Evolutionary conservation across 2,888 invertebrate species (phyloP), one percentile per base, ranked within the genome.

Genomic region (Nymphalis c-album): DNA sequence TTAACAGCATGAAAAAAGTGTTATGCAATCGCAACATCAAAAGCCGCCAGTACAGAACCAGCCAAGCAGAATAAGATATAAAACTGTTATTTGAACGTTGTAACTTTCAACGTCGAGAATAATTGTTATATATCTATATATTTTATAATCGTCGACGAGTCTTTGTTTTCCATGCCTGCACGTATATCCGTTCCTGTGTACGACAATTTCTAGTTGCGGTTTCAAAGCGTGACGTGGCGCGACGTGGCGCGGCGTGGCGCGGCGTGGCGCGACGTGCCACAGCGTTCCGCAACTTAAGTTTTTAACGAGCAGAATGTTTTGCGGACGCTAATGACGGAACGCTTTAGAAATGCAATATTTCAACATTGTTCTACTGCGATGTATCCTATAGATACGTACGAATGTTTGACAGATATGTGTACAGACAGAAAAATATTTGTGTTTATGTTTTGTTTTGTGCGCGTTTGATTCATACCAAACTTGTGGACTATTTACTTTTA

Each of bases 231-330:
- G n/a, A 10, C 18, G 40, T n/a, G 17, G 35, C 35, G n/a, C 57
- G 8, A n/a, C 57, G 40, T n/a, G 8, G 40, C 57, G 55, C 55
- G n/a, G n/a, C 7, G 55, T 31, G 7, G 35, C 45, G 10, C 62
- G 20, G 35, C 59, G 22, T 53, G 7, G 55, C 55, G 17, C 35
- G 18, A 13, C 35, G 57, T 31, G 31, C 8, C 40, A 40, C 35
- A 40, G 10, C 35, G 35, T n/a, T 57, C 40, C 31, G 26, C 53
- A 20, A 60, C 60, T 55, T 66, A 60, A n/a, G 55, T 55, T 66
- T 57, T 66, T 66, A 66, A 66, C 60, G 65, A 66, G 60, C 64
- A 53, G 46, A 46, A 60, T 64, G 60, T 64, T 64, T 64, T 60
- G 64, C 53, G 57, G 35, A 57, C 57, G 57, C 57, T 57, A 57